A percentile compares a stretch with the other conserved stretches of the same genome.
phyloP scores from a whole-genome alignment of 2,888 invertebrate species.

The Platycnemis pennipes region DNA sequence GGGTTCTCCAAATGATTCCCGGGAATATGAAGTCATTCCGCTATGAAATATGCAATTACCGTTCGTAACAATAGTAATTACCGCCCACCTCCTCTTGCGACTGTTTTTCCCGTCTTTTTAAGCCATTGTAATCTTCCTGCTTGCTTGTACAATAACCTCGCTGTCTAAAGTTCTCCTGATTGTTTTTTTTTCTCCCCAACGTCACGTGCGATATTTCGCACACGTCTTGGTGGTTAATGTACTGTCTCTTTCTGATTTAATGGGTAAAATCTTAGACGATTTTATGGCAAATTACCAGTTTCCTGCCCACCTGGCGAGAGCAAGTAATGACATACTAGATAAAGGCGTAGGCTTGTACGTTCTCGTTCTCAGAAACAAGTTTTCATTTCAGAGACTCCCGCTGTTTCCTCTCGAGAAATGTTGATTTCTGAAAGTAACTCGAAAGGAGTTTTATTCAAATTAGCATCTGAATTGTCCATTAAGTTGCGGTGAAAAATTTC shows the following conservation, averaged over 20 bases:
- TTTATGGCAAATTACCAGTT: background rate
- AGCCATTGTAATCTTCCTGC: no score
- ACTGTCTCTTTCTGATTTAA: background rate
- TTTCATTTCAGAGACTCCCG: background rate
- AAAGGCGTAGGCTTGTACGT: background rate
- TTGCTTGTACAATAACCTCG: background rate
- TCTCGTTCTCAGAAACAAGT: background rate
- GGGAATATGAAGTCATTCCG: background rate
- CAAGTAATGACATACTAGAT: background rate
- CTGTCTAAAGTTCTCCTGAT: background rate
- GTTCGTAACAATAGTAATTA: no score
- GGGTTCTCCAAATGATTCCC: no score
- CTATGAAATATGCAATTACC: no score
- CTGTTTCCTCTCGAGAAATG: background rate
- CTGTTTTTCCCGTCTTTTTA: no score
- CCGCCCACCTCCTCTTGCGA: no score
- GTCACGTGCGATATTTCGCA: background rate
- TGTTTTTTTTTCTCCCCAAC: background rate
- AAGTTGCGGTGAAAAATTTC: background rate
- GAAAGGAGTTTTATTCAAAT: background rate
- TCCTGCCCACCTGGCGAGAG: background rate
- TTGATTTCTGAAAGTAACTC: background rate
- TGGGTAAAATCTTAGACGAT: background rate
- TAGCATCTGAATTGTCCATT: background rate
- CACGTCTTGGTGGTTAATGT: background rate